These are phyloP conservation scores for Meles meles DNA, from an alignment of 2,113 vertebrate species.

Conservation along the genomic window DNA sequence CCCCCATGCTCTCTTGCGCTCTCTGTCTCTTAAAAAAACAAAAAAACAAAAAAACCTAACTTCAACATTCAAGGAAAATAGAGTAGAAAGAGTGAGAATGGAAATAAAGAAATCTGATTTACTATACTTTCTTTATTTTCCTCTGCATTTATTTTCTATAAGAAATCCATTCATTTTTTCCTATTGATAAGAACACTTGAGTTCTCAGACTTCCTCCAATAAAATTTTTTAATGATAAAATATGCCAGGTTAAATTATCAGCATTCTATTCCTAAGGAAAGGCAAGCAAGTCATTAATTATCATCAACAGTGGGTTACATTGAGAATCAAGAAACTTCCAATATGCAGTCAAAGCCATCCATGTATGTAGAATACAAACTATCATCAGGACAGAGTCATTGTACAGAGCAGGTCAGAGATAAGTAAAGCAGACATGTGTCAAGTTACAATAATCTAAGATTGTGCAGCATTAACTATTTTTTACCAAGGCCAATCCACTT, in stretches of 20 bases:
- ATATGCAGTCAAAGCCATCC: not conserved
- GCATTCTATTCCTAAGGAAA: not conserved
- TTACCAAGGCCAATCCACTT: slow-evolving; percentile 14
- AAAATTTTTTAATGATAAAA: not conserved
- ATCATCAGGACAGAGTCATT: not conserved
- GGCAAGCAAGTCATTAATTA: slow-evolving; percentile 37
- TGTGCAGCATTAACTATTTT: not conserved
- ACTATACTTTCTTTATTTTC: not conserved
- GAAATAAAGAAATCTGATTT: not conserved
- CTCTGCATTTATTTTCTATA: not conserved
- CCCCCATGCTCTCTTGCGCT: not conserved
- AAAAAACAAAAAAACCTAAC: not conserved
- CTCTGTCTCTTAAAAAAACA: too few species aligned
- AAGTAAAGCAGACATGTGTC: not conserved
- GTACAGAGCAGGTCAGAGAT: not conserved
- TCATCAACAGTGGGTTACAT: not conserved
- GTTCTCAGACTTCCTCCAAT: not conserved
- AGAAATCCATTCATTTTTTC: not conserved
- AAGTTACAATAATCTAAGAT: slow-evolving; percentile 10
- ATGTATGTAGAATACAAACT: not conserved
- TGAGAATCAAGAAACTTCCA: slow-evolving; percentile 2
- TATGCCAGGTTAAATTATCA: not conserved
- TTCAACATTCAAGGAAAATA: not conserved
- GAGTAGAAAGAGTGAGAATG: not conserved
- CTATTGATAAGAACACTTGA: not conserved